Evolutionary conservation across 1,140 invertebrate genomes (phyloP).

Genomic region (Drosophila dunni): DNA sequence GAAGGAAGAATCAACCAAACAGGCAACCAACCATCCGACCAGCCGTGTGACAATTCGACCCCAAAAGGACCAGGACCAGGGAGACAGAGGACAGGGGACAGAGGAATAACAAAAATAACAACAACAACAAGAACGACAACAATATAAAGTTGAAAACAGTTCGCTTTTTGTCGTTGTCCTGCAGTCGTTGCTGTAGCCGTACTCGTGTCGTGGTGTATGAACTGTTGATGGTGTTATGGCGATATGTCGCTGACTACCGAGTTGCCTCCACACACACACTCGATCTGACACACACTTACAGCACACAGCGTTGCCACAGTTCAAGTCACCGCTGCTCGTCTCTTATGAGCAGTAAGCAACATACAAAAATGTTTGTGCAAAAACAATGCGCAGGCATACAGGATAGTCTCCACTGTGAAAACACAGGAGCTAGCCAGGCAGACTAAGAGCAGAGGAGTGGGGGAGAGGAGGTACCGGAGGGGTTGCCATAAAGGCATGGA

Average conservation of each 20-base stretch:
- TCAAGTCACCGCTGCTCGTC: background rate
- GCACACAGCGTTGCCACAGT: conserved; percentile 20
- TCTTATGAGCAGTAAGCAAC: conserved; percentile 68
- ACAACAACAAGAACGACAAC: conserved; percentile 30
- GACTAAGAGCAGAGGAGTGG: background rate
- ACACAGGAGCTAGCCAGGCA: conserved; percentile 9
- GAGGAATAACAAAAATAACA: conserved; percentile 18
- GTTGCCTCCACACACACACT: conserved; percentile 6
- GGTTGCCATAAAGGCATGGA: conserved; percentile 2
- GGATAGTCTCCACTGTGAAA: conserved; percentile 13
- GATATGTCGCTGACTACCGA: conserved; percentile 70
- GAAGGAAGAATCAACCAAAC: conserved; percentile 23
- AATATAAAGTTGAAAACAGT: conserved; percentile 27
- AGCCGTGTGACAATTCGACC: conserved; percentile 74
- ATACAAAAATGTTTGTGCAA: conserved; percentile 73
- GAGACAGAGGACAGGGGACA: conserved; percentile 11
- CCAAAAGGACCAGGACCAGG: conserved; percentile 65
- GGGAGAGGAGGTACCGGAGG: background rate
- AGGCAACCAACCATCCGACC: conserved; percentile 22
- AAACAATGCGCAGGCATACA: conserved; percentile 55
- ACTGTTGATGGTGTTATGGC: conserved; percentile 82
- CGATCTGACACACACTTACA: background rate
- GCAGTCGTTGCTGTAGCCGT: background rate
- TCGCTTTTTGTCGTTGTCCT: conserved; percentile 39
- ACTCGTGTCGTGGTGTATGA: conserved; percentile 57